phyloP scores from a whole-genome alignment of 2,113 vertebrate genomes.

The Gasterosteus nipponicus region DNA sequence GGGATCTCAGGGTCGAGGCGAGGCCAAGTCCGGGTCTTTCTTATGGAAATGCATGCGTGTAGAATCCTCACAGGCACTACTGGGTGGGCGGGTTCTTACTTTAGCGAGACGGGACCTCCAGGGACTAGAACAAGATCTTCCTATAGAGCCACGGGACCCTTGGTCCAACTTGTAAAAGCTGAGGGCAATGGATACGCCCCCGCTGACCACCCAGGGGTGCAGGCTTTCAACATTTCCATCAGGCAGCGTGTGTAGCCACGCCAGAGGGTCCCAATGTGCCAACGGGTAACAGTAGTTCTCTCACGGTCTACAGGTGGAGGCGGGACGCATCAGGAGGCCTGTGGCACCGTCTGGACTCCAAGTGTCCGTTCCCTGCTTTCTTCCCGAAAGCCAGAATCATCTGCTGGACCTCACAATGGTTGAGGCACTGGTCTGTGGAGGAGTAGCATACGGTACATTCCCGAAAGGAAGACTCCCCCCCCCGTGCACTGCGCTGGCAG shows the following conservation, averaged over 20 bases:
- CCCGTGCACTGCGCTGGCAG: background rate
- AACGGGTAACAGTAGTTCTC: conserved; percentile 55
- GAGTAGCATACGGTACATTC: conserved; percentile 14
- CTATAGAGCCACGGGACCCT: conserved; percentile 33
- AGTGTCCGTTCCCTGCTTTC: conserved; percentile 85
- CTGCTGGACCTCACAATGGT: conserved; percentile 35
- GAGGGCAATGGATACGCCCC: conserved; percentile 68
- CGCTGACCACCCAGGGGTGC: conserved; percentile 47
- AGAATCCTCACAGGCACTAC: conserved; percentile 29
- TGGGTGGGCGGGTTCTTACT: conserved; percentile 25
- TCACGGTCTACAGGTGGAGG: conserved; percentile 75
- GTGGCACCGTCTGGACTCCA: conserved; percentile 88
- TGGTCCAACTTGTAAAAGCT: conserved; percentile 28
- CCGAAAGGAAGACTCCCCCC: conserved; percentile 13
- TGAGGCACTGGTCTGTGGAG: conserved; percentile 37
- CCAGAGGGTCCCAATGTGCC: conserved; percentile 51
- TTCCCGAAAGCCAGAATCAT: conserved; percentile 21
- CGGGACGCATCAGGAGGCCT: conserved; percentile 81
- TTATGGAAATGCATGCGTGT: conserved; percentile 67
- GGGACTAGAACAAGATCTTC: conserved; percentile 52
- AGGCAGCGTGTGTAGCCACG: conserved; percentile 12
- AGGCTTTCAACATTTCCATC: conserved; percentile 60
- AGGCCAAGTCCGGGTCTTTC: conserved; percentile 52
- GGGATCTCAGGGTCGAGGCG: conserved; percentile 30
- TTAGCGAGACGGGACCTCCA: conserved; percentile 1